Evolutionary conservation across 37 sponge, comb jelly and placozoan species (phyloP).

Genomic region (Mnemiopsis leidyi): DNA sequence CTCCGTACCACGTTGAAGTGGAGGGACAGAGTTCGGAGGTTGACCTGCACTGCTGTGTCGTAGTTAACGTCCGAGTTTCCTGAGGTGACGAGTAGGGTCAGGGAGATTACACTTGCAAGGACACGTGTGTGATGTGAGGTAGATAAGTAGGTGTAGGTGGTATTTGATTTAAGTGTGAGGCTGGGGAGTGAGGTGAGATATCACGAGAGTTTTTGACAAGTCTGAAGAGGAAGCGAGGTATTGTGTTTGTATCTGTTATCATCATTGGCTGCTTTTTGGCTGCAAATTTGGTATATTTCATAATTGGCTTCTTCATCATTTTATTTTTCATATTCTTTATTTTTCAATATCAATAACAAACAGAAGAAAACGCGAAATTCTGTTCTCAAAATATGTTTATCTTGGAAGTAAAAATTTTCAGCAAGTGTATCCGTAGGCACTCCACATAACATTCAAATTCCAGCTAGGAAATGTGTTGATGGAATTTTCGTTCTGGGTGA

Average conservation of each 20-base stretch:
- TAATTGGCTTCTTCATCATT: too few relatives aligned
- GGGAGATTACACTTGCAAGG: not conserved
- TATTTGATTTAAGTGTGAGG: too few relatives aligned
- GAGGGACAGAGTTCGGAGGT: conserved; percentile 23
- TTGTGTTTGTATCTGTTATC: too few relatives aligned
- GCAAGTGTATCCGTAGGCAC: not conserved
- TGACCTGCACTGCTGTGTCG: conserved; percentile 32
- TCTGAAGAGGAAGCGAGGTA: too few relatives aligned
- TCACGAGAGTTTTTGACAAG: too few relatives aligned
- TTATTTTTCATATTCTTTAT: too few relatives aligned
- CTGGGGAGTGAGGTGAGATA: not conserved
- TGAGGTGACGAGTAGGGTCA: not conserved
- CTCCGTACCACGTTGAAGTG: conserved; percentile 24
- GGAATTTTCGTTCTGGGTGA: not conserved
- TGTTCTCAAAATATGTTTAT: too few relatives aligned
- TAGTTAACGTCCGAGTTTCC: conserved; percentile 37
- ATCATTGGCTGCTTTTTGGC: too few relatives aligned
- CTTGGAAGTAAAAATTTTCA: too few relatives aligned
- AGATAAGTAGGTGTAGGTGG: not conserved
- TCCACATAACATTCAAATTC: not conserved
- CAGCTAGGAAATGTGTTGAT: not conserved
- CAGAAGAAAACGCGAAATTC: too few relatives aligned
- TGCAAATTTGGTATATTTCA: too few relatives aligned
- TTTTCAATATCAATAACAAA: too few relatives aligned
- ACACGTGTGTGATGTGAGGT: not conserved